These are phyloP conservation scores for Branchipolynoe longqiensis DNA, from an alignment of 2,888 invertebrate species.

Conservation along the genomic window DNA sequence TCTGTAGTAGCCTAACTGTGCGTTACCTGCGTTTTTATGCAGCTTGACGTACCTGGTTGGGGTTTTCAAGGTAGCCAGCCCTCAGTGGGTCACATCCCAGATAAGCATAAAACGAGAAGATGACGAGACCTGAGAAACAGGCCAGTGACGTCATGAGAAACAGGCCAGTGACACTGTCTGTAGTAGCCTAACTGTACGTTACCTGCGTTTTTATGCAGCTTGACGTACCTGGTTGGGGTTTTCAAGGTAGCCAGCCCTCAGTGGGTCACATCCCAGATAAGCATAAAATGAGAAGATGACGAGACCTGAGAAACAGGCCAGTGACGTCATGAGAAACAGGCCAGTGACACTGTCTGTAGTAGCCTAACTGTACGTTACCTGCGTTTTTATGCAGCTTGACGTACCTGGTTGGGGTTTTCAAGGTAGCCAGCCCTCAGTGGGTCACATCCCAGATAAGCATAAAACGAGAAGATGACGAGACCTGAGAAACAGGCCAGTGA, in stretches of 20 bases:
- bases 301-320: slow-evolving; percentile 50
- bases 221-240: slow-evolving; percentile 56
- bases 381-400: too few relatives aligned
- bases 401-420: slow-evolving; percentile 47
- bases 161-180: too few relatives aligned
- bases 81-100: slow-evolving; percentile 53
- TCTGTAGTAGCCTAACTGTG: too few relatives aligned
- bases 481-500: slow-evolving; percentile 56
- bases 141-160: slow-evolving; percentile 55
- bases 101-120: slow-evolving; percentile 53
- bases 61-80: slow-evolving; percentile 14
- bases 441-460: slow-evolving; percentile 52
- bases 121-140: slow-evolving; percentile 48
- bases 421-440: slow-evolving; percentile 27
- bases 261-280: slow-evolving; percentile 50
- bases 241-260: background rate
- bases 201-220: too few relatives aligned
- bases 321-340: slow-evolving; percentile 51
- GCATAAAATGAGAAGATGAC: slow-evolving; percentile 57
- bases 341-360: too few relatives aligned
- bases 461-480: slow-evolving; percentile 54
- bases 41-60: slow-evolving; percentile 54
- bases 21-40: too few relatives aligned
- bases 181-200: too few relatives aligned
- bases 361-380: too few relatives aligned